Evolutionary conservation across 1,140 invertebrate species (phyloP), one percentile per base, ranked within the genome.

Genomic region (Dendrolimus punctatus): DNA sequence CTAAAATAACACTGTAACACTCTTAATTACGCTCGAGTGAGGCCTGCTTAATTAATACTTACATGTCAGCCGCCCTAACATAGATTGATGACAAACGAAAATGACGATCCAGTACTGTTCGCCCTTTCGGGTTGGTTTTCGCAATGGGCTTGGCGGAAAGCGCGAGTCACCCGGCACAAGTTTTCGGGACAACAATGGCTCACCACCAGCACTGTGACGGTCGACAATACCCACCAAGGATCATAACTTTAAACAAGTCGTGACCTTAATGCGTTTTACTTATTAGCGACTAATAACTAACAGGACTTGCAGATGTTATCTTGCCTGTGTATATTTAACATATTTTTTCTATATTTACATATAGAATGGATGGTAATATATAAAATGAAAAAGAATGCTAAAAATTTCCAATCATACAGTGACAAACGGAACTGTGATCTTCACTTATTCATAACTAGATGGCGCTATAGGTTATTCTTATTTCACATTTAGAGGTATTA

Each of bases 21-120:
- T 85, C 81, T 85, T 85, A 85, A 85, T 85, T 81, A 82, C 74
- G 74, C 73, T 73, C 71, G 81, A 82, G 80, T 85, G 73, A 73
- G 77, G 79, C 68, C 71, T 80, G 76, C 78, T 82, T 82, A 82
- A 85, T 85, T 85, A 85, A 82, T 79, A 85, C 79, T 82, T 82
- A 76, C 79, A 80, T 85, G 81, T 85, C 81, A 85, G 77, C 66
- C 60, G 64, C 60, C 71, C 73, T 84, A 84, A 84, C 80, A 78
- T 82, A 85, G 81, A 85, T 85, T 85, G 81, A 85, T 85, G 81
- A 85, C 79, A 82, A 78, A 77, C 72, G 73, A 80, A 80, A 77
- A 84, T 84, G 80, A 84, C 79, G 80, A 82, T 74, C 71, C 65
- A 41, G 58, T 61, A 56, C 60, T 69, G 71, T 71, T 66, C 58